These are phyloP conservation scores for Montipora efflorescens DNA, from an alignment of 64 coral and sea anemone genomes.

Conservation along the genomic window DNA sequence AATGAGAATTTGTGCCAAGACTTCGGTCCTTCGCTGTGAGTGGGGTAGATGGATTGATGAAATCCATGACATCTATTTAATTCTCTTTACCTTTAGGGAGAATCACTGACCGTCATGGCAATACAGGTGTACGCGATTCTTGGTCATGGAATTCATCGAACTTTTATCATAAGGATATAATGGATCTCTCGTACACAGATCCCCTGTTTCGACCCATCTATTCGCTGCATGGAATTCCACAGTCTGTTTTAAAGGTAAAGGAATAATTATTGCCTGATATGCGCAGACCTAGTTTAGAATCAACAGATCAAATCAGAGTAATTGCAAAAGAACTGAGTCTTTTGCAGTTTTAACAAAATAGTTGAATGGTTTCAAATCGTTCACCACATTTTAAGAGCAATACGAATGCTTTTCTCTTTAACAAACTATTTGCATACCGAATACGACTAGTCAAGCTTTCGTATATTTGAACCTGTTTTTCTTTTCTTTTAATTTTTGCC, in stretches of 20 bases:
- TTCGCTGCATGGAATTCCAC: slow-evolving; percentile 30
- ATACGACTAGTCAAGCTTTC: too few relatives aligned
- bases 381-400: too few relatives aligned
- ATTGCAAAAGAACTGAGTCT: too few relatives aligned
- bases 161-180: slow-evolving; percentile 69
- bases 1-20: too few relatives aligned
- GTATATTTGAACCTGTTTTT: too few relatives aligned
- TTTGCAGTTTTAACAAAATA: too few relatives aligned
- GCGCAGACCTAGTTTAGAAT: background rate
- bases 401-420: too few relatives aligned
- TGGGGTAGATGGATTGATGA: too few relatives aligned
- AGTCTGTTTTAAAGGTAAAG: background rate
- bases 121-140: slow-evolving; percentile 45
- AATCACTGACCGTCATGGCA: background rate
- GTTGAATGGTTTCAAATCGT: too few relatives aligned
- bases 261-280: background rate
- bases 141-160: slow-evolving; percentile 91
- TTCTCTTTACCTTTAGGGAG: slow-evolving; percentile 6
- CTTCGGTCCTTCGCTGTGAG: too few relatives aligned
- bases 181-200: slow-evolving; percentile 75
- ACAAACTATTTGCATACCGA: too few relatives aligned
- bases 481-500: background rate
- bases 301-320: background rate
- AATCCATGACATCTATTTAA: too few relatives aligned
- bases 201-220: slow-evolving; percentile 41